Evolutionary conservation across 1,140 invertebrate genomes (phyloP).

Genomic region (Drosophila athabasca): DNA sequence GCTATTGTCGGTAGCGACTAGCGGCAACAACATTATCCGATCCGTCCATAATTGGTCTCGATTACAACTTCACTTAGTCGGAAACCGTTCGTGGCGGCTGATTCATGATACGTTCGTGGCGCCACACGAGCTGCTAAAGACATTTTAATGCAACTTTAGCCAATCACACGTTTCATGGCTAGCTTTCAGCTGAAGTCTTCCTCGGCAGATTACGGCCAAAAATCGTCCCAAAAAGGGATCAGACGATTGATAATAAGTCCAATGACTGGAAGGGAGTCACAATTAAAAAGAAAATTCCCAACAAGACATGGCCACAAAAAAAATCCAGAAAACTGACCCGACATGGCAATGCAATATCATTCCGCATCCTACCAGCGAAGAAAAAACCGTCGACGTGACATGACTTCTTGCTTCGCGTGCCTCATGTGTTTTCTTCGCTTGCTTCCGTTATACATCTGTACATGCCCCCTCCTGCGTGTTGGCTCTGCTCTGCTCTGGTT

Average conservation of each 20-base stretch:
- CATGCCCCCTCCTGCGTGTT: not conserved
- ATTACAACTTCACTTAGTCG: conserved; percentile 56
- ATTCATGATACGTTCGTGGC: conserved; percentile 25
- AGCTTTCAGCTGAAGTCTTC: not conserved
- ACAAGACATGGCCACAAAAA: not conserved
- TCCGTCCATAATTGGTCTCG: conserved; percentile 64
- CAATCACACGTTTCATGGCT: conserved; percentile 6
- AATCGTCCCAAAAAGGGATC: conserved; percentile 12
- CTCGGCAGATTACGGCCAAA: not conserved
- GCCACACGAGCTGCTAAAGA: conserved; percentile 11
- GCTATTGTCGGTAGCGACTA: conserved; percentile 21
- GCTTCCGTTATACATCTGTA: conserved; percentile 52
- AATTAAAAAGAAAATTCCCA: conserved; percentile 18
- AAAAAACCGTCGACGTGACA: conserved; percentile 5
- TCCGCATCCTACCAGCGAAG: conserved; percentile 7
- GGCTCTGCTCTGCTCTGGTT: conserved; percentile 74
- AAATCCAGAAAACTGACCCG: conserved; percentile 33
- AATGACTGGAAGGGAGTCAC: not conserved
- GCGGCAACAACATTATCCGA: conserved; percentile 39
- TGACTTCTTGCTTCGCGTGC: conserved; percentile 48
- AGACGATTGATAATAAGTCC: conserved; percentile 5
- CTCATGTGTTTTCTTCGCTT: conserved; percentile 38
- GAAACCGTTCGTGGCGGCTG: conserved; percentile 31
- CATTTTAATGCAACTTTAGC: conserved; percentile 14
- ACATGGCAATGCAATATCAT: conserved; percentile 33